Evolutionary conservation across 1,140 invertebrate genomes (phyloP).

Genomic region (Orchesella cincta): DNA sequence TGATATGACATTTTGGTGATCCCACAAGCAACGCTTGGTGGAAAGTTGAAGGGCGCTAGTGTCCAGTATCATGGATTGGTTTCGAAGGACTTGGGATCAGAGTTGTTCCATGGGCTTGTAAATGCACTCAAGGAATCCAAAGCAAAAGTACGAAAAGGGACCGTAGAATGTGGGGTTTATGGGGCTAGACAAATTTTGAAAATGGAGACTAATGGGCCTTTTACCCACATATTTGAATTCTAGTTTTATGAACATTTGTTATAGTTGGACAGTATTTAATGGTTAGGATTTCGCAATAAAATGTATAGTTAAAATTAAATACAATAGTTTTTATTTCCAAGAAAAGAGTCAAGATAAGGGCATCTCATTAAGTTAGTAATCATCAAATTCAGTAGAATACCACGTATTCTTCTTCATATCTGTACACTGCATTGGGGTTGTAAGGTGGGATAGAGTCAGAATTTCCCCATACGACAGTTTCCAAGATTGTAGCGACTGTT

Average conservation of each 20-base stretch:
- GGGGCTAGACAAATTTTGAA: constrained; percentile 58
- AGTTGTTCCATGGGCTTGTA: constrained; percentile 56
- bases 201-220: constrained; percentile 59
- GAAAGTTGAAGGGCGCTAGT: constrained; percentile 57
- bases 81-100: constrained; percentile 55
- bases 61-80: constrained; percentile 60
- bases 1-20: constrained; percentile 58
- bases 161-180: constrained; percentile 56
- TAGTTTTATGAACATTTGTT: constrained; percentile 29
- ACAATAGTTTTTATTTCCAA: constrained; percentile 7
- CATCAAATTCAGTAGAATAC: too few species aligned
- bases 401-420: too few species aligned
- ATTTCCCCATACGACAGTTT: not conserved
- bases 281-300: too few species aligned
- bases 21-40: constrained; percentile 60
- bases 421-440: too few species aligned
- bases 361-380: too few species aligned
- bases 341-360: too few species aligned
- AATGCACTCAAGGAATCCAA: constrained; percentile 48
- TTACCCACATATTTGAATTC: constrained; percentile 57
- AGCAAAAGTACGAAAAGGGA: constrained; percentile 41
- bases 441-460: not conserved
- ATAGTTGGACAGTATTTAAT: too few species aligned
- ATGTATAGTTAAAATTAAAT: too few species aligned
- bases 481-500: not conserved